phyloP scores from a whole-genome alignment of 2,797 vertebrate species.

The Danio tinwini region DNA sequence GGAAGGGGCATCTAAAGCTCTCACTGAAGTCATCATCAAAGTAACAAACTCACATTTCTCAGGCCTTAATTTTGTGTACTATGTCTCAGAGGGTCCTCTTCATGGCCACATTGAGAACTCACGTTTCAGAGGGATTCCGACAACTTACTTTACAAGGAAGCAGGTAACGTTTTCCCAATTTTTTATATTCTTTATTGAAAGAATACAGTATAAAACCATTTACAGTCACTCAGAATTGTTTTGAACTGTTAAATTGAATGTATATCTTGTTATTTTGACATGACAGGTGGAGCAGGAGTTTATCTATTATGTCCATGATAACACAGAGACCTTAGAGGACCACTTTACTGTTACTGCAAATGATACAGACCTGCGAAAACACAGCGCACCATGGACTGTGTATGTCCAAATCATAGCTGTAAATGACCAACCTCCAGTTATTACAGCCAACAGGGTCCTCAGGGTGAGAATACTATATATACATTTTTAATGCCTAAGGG shows the following conservation, averaged over 20 bases:
- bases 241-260: background rate
- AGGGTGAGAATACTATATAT: constrained; percentile 83
- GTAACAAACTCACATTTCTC: constrained; percentile 84
- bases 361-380: constrained; percentile 84
- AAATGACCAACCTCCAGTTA: constrained; percentile 87
- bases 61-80: constrained; percentile 85
- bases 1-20: constrained; percentile 83
- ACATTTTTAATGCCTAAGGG: constrained; percentile 59
- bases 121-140: constrained; percentile 75
- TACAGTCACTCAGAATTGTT: background rate
- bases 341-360: constrained; percentile 86
- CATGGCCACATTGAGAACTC: constrained; percentile 85
- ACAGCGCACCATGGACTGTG: constrained; percentile 80
- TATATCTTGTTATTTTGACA: background rate
- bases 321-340: constrained; percentile 83
- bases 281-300: constrained; percentile 86
- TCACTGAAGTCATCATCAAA: constrained; percentile 81
- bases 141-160: constrained; percentile 85
- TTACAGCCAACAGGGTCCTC: constrained; percentile 87
- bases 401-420: constrained; percentile 83
- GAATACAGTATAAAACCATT: background rate
- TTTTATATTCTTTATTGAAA: background rate
- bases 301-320: constrained; percentile 89
- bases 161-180: constrained; percentile 77
- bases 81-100: constrained; percentile 79